Conservation (phyloP, 2,888 invertebrate species). For the Anagyrus pseudococci region DNA sequence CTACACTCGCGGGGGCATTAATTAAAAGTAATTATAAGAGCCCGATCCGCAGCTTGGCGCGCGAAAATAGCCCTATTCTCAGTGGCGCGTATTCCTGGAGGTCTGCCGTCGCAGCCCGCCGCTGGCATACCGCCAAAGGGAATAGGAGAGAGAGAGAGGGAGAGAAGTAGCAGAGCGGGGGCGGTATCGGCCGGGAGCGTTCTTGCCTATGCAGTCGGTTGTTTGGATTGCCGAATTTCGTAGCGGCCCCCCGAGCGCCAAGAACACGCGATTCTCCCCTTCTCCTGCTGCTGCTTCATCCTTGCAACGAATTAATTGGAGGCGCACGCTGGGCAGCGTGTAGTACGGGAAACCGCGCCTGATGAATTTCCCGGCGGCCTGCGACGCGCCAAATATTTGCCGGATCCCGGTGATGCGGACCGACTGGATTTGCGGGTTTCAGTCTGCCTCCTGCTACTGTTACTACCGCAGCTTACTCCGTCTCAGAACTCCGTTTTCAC, state of each 20-base stretch:
- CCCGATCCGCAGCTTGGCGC: background rate
- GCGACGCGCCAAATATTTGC: conserved; percentile 4
- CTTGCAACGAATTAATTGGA: conserved; percentile 6
- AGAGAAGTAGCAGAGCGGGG: too few relatives aligned
- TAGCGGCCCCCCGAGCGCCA: background rate
- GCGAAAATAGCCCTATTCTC: conserved; percentile 11
- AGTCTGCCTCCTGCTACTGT: too few relatives aligned
- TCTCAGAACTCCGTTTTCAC: background rate
- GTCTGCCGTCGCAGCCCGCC: background rate
- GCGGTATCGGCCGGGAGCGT: too few relatives aligned
- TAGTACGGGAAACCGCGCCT: background rate
- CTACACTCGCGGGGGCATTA: conserved; percentile 6
- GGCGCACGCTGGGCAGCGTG: background rate
- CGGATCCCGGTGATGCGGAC: too few relatives aligned
- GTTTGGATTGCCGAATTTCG: conserved; percentile 32
- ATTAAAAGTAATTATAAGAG: conserved; percentile 32
- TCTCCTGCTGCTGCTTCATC: background rate
- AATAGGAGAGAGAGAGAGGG: background rate
- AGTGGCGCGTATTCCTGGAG: too few relatives aligned
- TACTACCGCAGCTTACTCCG: too few relatives aligned
- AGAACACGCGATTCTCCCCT: background rate
- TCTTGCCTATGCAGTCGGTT: background rate
- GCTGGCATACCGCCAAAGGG: conserved; percentile 21
- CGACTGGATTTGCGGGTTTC: too few relatives aligned
- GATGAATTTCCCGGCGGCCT: conserved; percentile 5